Base-by-base conservation (phyloP, 2,888 invertebrate genomes). In the Amblyjoppa proteus region DNA sequence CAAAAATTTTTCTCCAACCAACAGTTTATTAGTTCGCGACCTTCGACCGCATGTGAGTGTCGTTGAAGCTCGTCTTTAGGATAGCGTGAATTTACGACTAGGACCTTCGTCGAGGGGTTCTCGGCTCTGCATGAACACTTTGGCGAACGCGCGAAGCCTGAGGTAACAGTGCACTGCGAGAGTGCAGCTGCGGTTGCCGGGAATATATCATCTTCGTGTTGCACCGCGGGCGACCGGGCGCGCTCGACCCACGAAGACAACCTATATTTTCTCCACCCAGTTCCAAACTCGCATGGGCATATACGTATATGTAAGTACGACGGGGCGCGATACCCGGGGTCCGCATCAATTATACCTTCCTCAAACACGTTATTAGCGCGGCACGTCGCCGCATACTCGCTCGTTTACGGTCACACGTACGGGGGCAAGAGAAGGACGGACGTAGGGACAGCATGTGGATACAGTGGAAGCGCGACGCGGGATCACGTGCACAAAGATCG, bases 191-290 rank as follows among this genome's bases (percentile, higher is more conserved):
- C 92, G 91, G 91, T 93, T 92, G 92, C 92, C 80, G 91, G 87
- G 92, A 93, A 94, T 93, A 92, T 93, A 94, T 94, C 94, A 94
- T 94, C 93, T 92, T 91, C 91, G 91, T 92, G 92, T 91, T 92
- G 92, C 93, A 93, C 93, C 93, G 93, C 93, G 89, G 92, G 93
- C 93, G 93, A 93, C 92, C 92, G 90, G 88, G 90, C 88, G 87
- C 89, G 90, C 87, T 89, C 89, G 90, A 88, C 89, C 91, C 90
- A 91, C 90, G 86, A 92, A 92, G 94, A 93, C 94, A 94, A 93
- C 94, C 94, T 93, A 92, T 94, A 93, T 93, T 94, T 94, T 93
- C 94, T 93, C 92, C 91, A 90, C 91, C 91, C 93, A 91, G 92
- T 92, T 91, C 93, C 92, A 92, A 93, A 93, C 91, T 91, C 91